phyloP scores from a whole-genome alignment of 2,797 vertebrate genomes.

The Notamacropus eugenii region DNA sequence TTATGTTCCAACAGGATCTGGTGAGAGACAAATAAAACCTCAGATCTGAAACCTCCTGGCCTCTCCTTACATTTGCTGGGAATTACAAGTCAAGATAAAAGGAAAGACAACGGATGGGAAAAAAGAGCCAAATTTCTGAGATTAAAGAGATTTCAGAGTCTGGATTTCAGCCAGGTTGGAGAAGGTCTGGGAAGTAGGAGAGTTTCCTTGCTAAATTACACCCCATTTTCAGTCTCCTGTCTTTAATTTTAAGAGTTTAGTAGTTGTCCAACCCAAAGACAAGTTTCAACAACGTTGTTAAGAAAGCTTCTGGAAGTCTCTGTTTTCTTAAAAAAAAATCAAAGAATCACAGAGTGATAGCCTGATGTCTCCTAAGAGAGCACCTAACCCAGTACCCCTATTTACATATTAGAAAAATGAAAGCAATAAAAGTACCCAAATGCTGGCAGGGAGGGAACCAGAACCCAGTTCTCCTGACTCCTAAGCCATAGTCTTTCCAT shows the following conservation, averaged over 20 bases:
- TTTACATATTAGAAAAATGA: not conserved
- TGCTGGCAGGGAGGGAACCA: not conserved
- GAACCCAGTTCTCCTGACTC: not conserved
- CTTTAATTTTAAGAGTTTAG: not conserved
- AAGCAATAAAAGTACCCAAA: not conserved
- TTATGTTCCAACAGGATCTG: slow-evolving; percentile 94
- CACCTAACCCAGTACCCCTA: not conserved
- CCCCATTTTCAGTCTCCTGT: not conserved
- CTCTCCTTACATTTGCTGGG: not conserved
- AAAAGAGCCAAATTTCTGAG: no score
- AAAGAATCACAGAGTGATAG: not conserved
- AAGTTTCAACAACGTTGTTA: not conserved
- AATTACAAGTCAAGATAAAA: not conserved
- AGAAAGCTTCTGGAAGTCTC: not conserved
- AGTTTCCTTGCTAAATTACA: not conserved
- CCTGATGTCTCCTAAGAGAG: not conserved
- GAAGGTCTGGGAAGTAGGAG: not conserved
- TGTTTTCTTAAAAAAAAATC: not conserved
- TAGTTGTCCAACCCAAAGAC: not conserved
- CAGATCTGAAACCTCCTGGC: not conserved
- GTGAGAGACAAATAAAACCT: slow-evolving; percentile 13
- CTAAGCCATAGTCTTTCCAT: not conserved
- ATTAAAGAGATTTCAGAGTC: not conserved
- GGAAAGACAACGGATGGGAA: accelerated
- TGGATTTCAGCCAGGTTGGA: not conserved